Base-by-base conservation (phyloP, 2,888 invertebrate species). In the Acleris cristana region DNA sequence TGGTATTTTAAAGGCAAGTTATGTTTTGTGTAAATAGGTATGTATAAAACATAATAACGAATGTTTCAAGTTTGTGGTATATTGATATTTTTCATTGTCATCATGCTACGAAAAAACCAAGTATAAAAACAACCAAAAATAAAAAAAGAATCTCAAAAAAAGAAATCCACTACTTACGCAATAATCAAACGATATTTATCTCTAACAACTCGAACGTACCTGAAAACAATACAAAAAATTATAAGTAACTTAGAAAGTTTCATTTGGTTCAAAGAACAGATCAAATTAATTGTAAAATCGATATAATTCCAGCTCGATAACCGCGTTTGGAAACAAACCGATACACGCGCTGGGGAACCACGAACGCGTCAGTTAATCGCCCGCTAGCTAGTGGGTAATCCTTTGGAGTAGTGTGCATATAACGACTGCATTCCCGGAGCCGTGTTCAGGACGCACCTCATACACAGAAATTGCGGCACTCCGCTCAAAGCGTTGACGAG, bases 181-280 rank as follows among this genome's bases (percentile, higher is more conserved):
- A 79, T 73, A 80, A 85, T 84, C 80, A 78, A 83, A 86, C 81
- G 81, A 83, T 80, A 86, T 82, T 80, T 84, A 87, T 87, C 85
- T 87, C 82, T 88, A 87, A 82, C 85, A 84, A 86, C 85, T 84
- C 81, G 81, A 82, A 92, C 92, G 83, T 92, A 92, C 92, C 91
- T 91, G 90, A 2, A 84, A 89, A 81, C 71, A 80, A 81, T 75
- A 58, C 69, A 72, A 75, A 70, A 54, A 49, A 34, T 19, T 3
- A 19, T 51, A 21, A 19, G 12, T 10, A 51, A 8, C 12, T 18
- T 12, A 21, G 4, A 40, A 40, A 14, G 34, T 12, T 3, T 40
- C 23, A 3, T 54, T 58, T 65, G 52, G 61, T 61, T 57, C 57
- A 57, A 44, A 70, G 67, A 67, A 57, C 62, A 61, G 63, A 76